Base-by-base conservation (phyloP, 1,140 invertebrate genomes). In the Pissodes strobi region DNA sequence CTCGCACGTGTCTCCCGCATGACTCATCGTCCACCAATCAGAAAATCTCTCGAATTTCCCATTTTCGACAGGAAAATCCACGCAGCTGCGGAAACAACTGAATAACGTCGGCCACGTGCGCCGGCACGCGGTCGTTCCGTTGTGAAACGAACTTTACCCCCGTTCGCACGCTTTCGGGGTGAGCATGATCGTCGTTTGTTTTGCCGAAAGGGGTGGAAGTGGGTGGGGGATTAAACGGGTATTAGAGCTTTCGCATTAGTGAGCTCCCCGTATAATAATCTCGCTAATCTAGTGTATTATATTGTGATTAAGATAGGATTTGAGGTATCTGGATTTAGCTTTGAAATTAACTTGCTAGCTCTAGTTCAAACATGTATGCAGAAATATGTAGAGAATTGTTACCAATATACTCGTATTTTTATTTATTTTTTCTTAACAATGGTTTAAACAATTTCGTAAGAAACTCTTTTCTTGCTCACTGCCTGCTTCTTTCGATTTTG, bases 1-100 rank as follows among this genome's bases (percentile, higher is more conserved):
- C 25, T 27, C 25, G 9, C 25, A 27, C 25, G 25, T 27, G 25
- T 9, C 3, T 27, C 9, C 25, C 25, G n/a, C 25, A 27, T 27
- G 25, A 27, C 25, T 27, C 25, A 27, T 9, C 25, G 9, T 3
- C 25, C 25, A 27, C 3, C 9, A 3, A 27, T 3, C 25, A 27
- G 3, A 27, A 3, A 27, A 9, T 5, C 4, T 27, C 59, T 56
- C 38, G 27, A 56, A 63, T 56, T 53, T 63, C 52, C 60, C 38
- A 55, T 56, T 63, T 53, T 37, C 52, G 12, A 34, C 49, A 45
- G 60, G 60, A 63, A 63, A 63, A 63, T 61, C 60, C 39, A 45
- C 39, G 19, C 60, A 63, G 60, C 60, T 63, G 60, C 60, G 60
- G 60, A 63, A 63, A 61, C 58, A 61, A 61, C 46, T 5, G 46